Conservation (phyloP, 1,140 invertebrate genomes). For the Zaprionus vittiger region DNA sequence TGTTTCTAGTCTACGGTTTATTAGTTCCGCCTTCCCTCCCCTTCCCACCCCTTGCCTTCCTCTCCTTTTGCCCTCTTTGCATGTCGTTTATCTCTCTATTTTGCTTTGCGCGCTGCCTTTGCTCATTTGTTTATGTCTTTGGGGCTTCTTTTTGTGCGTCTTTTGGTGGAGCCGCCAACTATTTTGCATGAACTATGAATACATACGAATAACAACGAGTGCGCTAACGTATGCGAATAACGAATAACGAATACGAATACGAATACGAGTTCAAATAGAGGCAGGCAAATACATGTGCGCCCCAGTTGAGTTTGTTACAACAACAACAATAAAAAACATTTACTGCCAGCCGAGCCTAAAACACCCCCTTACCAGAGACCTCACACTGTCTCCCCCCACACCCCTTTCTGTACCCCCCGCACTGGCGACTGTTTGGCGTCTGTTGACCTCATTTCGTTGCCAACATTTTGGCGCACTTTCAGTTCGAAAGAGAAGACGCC, state of each 20-base stretch:
- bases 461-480: constrained; percentile 64
- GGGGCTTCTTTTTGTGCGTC: constrained; percentile 18
- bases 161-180: constrained; percentile 29
- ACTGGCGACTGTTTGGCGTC: constrained; percentile 69
- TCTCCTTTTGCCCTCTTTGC: constrained; percentile 10
- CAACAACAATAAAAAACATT: constrained; percentile 64
- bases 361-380: constrained; percentile 1
- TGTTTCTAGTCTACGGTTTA: constrained; percentile 27
- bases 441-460: constrained; percentile 77
- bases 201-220: constrained; percentile 17
- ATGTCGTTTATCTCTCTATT: constrained; percentile 51
- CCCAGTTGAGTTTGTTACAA: constrained; percentile 32
- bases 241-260: not conserved
- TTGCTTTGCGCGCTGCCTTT: constrained; percentile 40
- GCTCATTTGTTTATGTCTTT: constrained; percentile 73
- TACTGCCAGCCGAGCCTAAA: constrained; percentile 36
- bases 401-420: not conserved
- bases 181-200: constrained; percentile 43
- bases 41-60: not conserved
- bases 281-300: constrained; percentile 21
- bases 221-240: constrained; percentile 10
- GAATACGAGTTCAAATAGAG: constrained; percentile 26
- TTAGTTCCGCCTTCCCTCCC: constrained; percentile 17
- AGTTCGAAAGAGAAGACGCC: constrained; percentile 16
- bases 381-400: not conserved